Conservation (phyloP, 1,140 invertebrate species). For the Gryllus bimaculatus region DNA sequence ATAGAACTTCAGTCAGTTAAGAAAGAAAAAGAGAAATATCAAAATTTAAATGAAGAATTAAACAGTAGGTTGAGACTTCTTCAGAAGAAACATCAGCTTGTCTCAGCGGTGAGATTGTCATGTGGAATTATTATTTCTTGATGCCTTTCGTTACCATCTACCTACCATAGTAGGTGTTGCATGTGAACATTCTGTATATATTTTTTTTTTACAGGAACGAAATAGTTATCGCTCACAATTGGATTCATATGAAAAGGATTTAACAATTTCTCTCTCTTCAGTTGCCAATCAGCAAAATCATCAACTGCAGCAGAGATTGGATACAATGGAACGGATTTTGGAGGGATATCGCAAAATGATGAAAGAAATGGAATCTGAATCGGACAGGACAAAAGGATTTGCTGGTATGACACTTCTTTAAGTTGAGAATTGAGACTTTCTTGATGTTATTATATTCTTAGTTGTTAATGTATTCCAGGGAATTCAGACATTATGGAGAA, state of each 20-base stretch:
- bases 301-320: not conserved
- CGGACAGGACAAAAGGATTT: not conserved
- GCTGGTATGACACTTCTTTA: not conserved
- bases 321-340: not conserved
- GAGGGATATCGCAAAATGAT: not conserved
- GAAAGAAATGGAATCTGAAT: not conserved
- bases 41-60: not conserved
- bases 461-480: not conserved
- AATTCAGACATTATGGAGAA: not conserved
- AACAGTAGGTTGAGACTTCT: not conserved
- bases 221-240: not conserved
- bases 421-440: not conserved
- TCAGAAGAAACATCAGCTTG: not conserved
- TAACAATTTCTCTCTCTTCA: not conserved
- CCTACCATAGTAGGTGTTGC: no score
- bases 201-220: not conserved
- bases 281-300: not conserved
- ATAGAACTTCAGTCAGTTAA: not conserved
- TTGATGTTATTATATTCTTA: not conserved
- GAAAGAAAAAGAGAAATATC: not conserved
- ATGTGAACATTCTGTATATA: not conserved
- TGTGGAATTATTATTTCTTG: no score
- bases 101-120: not conserved
- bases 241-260: not conserved
- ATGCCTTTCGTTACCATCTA: no score